Evolutionary conservation across 2,797 vertebrate species (phyloP), one percentile per base, ranked within the genome.

Genomic region (Notoglanidium macrostoma): DNA sequence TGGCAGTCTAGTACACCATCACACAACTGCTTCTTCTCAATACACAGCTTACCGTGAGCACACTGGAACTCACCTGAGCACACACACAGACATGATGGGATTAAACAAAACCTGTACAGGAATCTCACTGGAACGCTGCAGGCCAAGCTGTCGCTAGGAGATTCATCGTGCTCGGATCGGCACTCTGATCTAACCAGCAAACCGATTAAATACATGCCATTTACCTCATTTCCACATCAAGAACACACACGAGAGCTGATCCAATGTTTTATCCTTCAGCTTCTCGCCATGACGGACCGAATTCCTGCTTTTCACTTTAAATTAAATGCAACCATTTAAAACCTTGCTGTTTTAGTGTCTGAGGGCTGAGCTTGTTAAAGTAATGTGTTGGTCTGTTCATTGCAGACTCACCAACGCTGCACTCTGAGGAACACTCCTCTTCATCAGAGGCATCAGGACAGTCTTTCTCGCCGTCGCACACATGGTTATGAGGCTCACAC

Each of bases 361-460:
- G 2, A 14, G 72, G 1, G n/a, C 49, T 32, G 15, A 29, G 44
- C 23, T 6, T 74, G 0, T 7, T 49, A 7, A 49, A 1, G 1
- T 49, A 49, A 2, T 8, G 21, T 44, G 1, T 12, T 3, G 15
- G 21, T 4, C 46, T 5, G 12, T 6, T 61, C 17, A 23, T 54
- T 67, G 2, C 61, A 65, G 21, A 80, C 87, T 91, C 90, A 96
- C 95, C 94, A 0, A 2, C 78, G 83, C 87, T 89, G 92, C 95
- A 96, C 65, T 55, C 35, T 0, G 86, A 86, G 26, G 14, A 7
- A 51, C 95, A 95, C n/a, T 96, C 96, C 49, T 96, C 93, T 90
- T 99, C 98, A 0, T 99, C 98, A 0, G 96, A 96, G 55, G 96
- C 96, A 7, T 99, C 98, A n/a, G 14, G 12, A 67, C 98, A 99